Evolutionary conservation across 2,113 vertebrate genomes (phyloP), one percentile per base, ranked within the genome.

Genomic region (Motacilla alba): DNA sequence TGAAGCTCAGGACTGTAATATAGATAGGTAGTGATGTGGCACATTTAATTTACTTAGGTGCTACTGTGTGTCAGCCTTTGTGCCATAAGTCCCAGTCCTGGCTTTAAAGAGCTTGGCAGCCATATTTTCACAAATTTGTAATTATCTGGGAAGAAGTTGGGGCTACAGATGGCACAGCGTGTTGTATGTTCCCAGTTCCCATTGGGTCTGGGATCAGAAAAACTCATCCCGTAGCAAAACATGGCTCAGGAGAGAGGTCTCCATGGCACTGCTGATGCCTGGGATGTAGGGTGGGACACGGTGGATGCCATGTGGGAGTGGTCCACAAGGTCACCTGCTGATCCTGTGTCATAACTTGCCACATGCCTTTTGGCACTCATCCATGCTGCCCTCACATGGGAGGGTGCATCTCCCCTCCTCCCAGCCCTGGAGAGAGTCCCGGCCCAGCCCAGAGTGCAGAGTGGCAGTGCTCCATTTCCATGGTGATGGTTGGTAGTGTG

Each of bases 1-100:
- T 94, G 87, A 53, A 91, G 94, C 93, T 94, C 87, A 83, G 85
- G 17, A 74, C 92, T 94, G 90, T 95, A 75, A 95, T 94, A 95
- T 59, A 87, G 83, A 37, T 53, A 88, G 93, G 93, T 94, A 88
- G 88, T 37, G 94, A 88, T 86, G 87, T 88, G 95, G 94, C 85
- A 82, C 75, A 39, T 94, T 90, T 93, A 74, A 94, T 96, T 96
- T 94, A 88, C 87, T 82, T 44, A 46, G 63, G 85, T 93, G 76
- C 85, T 93, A 64, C 93, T 70, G 13, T 79, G 72, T 90, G 90
- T 91, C 94, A 56, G 82, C 87, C 67, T 77, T 83, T 80, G 90
- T 91, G 85, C 89, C 76, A 59, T 77, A 80, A 90, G 88, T 90
- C 90, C 85, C 83, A 76, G 41, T 27, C 63, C 60, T 0, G 8